Evolutionary conservation across 2,797 vertebrate species (phyloP), one percentile per base, ranked within the genome.

Genomic region (Sebastes alutus): DNA sequence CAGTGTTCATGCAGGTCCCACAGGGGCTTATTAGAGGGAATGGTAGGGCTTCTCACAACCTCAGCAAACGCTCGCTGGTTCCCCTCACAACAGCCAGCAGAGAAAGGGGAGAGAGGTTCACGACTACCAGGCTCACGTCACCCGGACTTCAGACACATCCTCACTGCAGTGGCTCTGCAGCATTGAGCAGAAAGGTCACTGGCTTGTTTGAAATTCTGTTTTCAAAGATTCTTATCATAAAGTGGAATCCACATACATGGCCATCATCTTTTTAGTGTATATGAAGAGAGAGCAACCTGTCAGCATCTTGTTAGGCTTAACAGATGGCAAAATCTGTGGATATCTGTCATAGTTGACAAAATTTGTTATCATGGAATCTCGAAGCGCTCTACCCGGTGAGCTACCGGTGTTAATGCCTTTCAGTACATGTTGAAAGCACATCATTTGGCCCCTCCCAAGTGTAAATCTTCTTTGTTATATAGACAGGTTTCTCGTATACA

Each of bases 21-120:
- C 72, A 42, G 94, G 94, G 90, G 78, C 94, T 93, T 93, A 94
- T 95, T 95, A 95, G 88, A 91, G 80, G 80, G 80, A 89, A 90
- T 81, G 87, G 82, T 86, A 68, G 79, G 87, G 87, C 91, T 91
- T 89, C 87, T 90, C 84, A 89, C 87, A 88, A 90, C 83, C 88
- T 91, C 87, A 84, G 91, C 92, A 83, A 84, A 83, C n/a, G 64
- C 84, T 90, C 14, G 33, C 74, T 16, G 59, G 77, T 75, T 89
- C 84, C 77, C 67, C 77, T 85, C 86, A 80, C 82, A 89, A 86
- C 87, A 90, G 88, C 85, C 88, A 84, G 79, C 8, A 52, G 80
- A 91, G 85, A 75, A 69, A 83, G 71, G 68, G 63, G 72, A 87
- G 87, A 87, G 80, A 88, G 85, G 83, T 88, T 92, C 85, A 89